A percentile compares a stretch with the other conserved stretches of the same genome.
Evolutionary conservation across 2,113 vertebrate species (phyloP).

Genomic region (Polyodon spathula): DNA sequence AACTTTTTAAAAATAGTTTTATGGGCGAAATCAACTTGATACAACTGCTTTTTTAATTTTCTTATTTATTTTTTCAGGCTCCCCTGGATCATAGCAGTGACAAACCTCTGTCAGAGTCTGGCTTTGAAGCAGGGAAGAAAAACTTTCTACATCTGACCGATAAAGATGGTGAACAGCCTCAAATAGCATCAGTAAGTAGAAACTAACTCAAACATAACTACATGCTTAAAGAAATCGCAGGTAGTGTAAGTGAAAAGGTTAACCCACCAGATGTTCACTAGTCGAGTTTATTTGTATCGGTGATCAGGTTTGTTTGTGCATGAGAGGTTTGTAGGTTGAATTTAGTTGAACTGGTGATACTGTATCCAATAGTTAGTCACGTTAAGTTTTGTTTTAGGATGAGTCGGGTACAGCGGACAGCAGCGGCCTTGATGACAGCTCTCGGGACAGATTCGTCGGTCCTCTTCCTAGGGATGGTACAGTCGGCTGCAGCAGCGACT

Average conservation of each 20-base stretch:
- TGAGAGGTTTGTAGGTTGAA: too few relatives aligned
- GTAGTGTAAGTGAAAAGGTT: background rate
- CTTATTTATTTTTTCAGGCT: conserved; percentile 41
- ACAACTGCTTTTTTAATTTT: too few relatives aligned
- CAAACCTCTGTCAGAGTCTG: conserved; percentile 77
- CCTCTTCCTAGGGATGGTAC: conserved; percentile 83
- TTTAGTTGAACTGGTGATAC: too few relatives aligned
- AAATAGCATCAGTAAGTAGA: conserved; percentile 69
- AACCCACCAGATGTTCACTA: too few relatives aligned
- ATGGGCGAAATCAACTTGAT: too few relatives aligned
- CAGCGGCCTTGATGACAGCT: conserved; percentile 67
- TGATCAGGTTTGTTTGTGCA: background rate
- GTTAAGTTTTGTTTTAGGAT: conserved; percentile 57
- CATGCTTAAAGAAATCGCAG: background rate
- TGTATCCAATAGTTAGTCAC: too few relatives aligned
- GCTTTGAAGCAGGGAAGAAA: conserved; percentile 88
- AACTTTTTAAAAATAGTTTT: too few relatives aligned
- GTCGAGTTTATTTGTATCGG: background rate
- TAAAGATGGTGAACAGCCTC: conserved; percentile 93
- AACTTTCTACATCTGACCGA: conserved; percentile 90
- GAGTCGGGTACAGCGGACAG: conserved; percentile 68
- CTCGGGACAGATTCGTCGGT: conserved; percentile 82
- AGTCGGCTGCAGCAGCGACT: conserved; percentile 74
- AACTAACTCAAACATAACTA: background rate
- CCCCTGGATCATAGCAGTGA: conserved; percentile 79